Evolutionary conservation across 2,888 invertebrate species (phyloP).

Genomic region (Eupelmus urozonus): DNA sequence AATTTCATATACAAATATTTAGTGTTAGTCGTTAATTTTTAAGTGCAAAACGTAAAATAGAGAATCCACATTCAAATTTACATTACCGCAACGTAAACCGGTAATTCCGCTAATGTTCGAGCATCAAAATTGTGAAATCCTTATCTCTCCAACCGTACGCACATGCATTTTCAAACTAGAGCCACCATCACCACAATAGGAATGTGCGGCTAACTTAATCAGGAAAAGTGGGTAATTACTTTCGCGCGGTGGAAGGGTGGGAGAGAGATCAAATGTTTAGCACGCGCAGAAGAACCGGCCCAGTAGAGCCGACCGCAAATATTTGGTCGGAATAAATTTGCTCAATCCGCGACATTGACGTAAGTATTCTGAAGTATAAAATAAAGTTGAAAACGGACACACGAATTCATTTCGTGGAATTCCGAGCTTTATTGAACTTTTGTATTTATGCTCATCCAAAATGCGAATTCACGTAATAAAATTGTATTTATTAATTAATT

Average conservation of each 20-base stretch:
- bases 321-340: constrained; percentile 42
- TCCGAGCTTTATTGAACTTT: too few species aligned
- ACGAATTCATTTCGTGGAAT: too few species aligned
- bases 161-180: constrained; percentile 14
- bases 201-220: constrained; percentile 36
- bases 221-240: constrained; percentile 39
- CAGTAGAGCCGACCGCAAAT: constrained; percentile 30
- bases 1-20: too few species aligned
- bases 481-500: constrained; percentile 32
- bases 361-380: constrained; percentile 13
- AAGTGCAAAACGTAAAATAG: too few species aligned
- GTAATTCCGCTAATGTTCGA: too few species aligned
- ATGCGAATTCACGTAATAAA: constrained; percentile 1
- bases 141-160: neutral
- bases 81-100: too few species aligned
- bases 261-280: constrained; percentile 31
- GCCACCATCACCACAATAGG: neutral
- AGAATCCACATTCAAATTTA: too few species aligned
- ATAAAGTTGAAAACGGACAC: neutral
- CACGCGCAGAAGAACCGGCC: neutral
- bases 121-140: too few species aligned
- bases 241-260: neutral
- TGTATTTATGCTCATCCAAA: neutral
- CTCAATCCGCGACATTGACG: neutral
- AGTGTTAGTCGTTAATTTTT: too few species aligned